Conservation (phyloP, 2,888 invertebrate genomes). For the Cantharis flavilabris region DNA sequence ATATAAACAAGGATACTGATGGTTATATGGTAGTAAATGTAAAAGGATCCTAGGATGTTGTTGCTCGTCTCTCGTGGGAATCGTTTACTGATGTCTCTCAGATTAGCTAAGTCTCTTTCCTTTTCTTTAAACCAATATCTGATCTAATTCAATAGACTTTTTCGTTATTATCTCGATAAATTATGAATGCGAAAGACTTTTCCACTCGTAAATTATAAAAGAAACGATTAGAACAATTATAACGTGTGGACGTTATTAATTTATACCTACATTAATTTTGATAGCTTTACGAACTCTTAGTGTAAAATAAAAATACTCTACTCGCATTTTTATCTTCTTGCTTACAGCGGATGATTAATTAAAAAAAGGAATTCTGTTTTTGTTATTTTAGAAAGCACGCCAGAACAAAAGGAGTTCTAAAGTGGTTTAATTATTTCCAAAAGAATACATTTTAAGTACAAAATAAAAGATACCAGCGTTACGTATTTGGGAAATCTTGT, state of each 20-base stretch:
- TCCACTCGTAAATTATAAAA: background rate
- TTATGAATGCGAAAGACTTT: background rate
- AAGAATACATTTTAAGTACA: background rate
- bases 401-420: background rate
- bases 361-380: background rate
- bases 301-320: background rate
- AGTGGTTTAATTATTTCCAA: background rate
- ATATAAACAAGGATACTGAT: conserved; percentile 22
- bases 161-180: background rate
- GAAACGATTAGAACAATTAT: background rate
- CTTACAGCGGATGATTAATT: background rate
- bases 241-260: background rate
- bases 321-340: background rate
- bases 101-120: conserved; percentile 20
- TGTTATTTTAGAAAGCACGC: background rate
- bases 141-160: conserved; percentile 7
- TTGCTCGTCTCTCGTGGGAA: conserved; percentile 16
- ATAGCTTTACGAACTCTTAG: background rate
- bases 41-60: conserved; percentile 12
- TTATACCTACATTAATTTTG: background rate
- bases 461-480: background rate
- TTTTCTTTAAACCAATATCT: conserved; percentile 8
- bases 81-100: conserved; percentile 25
- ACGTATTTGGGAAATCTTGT: background rate
- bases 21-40: conserved; percentile 11